phyloP scores from a whole-genome alignment of 1,140 invertebrate species.

The honey bee (Apis mellifera) region DNA sequence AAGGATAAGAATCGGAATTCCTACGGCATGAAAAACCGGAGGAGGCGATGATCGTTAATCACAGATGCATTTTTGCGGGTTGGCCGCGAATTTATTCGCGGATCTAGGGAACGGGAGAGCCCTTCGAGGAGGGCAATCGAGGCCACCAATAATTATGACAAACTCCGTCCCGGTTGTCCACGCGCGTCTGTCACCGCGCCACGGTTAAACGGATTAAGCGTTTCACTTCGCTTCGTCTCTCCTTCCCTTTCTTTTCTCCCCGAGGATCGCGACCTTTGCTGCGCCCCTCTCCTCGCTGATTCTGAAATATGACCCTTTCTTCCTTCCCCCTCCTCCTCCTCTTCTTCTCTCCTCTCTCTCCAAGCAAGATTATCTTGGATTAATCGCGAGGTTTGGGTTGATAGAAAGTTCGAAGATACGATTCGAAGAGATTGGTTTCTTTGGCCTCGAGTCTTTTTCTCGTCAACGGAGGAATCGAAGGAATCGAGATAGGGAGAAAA shows the following conservation, averaged over 20 bases:
- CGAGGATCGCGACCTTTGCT: constrained; percentile 25
- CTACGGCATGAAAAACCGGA: too few relatives aligned
- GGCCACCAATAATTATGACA: constrained; percentile 47
- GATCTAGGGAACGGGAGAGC: neutral
- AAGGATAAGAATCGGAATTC: too few relatives aligned
- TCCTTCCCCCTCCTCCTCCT: neutral
- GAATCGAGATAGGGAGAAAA: too few relatives aligned
- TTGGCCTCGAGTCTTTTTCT: too few relatives aligned
- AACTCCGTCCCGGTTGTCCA: constrained; percentile 46
- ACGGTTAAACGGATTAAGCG: constrained; percentile 50
- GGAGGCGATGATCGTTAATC: neutral
- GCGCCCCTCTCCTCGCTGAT: constrained; percentile 36
- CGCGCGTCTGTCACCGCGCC: constrained; percentile 10
- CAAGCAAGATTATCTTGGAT: too few relatives aligned
- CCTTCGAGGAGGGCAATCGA: too few relatives aligned
- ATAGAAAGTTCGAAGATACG: too few relatives aligned
- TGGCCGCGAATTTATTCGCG: constrained; percentile 17
- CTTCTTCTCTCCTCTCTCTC: too few relatives aligned
- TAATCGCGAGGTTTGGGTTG: too few relatives aligned
- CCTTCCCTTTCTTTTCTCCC: neutral
- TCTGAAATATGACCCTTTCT: constrained; percentile 42
- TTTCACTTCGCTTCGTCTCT: neutral
- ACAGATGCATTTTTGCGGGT: neutral
- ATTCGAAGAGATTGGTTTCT: too few relatives aligned
- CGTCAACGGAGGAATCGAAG: too few relatives aligned